Base-by-base conservation (phyloP, 2,888 invertebrate genomes). In the Molorchus minor region DNA sequence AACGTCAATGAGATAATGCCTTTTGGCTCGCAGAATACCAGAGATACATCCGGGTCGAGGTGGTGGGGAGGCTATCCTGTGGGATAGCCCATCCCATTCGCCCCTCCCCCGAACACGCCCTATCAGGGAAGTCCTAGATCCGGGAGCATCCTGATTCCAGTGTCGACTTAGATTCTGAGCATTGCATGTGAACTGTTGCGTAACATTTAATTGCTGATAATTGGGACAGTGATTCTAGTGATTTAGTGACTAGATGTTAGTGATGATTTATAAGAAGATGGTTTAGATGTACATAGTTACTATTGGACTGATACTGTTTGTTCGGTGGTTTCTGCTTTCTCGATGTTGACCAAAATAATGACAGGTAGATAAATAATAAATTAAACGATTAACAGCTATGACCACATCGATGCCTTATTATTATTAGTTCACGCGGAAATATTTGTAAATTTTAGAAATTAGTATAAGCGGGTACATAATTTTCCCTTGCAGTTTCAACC, bases 71-170 rank as follows among this genome's bases (percentile, higher is more conserved):
- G 81, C 81, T 74, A 68, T 74, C 79, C 75, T 78, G 74, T 75
- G 81, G 83, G 86, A 85, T 85, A 83, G 84, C 83, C 84, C 85
- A 84, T 85, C 85, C 82, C 82, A 83, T 82, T 83, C 83, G 84
- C 84, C 85, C 85, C 84, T 82, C 83, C 74, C 72, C 66, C 30
- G 56, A 71, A 72, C 77, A 76, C 79, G 77, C 77, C 78, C 76
- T 66, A 82, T 79, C 79, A 77, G 68, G 69, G 68, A 69, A 71
- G 71, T 82, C 70, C 72, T 63, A 69, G 68, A 70, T 72, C 71
- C 74, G 69, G 73, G 72, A 72, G 71, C 75, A 75, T 75, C 75
- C 72, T 65, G 69, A 69, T 65, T 61, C 57, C 68, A 72, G 70
- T 70, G 59, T 64, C 62, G 62, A 69, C 58, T 64, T 51, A 62